A percentile compares a stretch with the other conserved stretches of the same genome.
These are phyloP conservation scores for Pogoniulus pusillus DNA, from an alignment of 2,797 vertebrate genomes.

Conservation along the genomic window DNA sequence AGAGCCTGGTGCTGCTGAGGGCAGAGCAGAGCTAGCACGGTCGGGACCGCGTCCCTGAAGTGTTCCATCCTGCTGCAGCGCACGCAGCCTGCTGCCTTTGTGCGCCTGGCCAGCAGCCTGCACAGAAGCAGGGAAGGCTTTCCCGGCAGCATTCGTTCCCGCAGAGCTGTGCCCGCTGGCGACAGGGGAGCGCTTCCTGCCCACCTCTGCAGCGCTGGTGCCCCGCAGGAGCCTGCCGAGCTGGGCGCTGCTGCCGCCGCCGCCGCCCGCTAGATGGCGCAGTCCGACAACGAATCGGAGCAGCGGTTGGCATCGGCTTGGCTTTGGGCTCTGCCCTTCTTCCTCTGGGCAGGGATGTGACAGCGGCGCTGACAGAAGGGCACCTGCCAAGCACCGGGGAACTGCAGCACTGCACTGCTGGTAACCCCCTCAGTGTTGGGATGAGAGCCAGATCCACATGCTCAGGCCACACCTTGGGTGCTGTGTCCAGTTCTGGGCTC, in stretches of 20 bases:
- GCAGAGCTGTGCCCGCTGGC: fast-evolving
- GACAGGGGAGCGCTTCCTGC: background rate
- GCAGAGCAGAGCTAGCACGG: too few species aligned
- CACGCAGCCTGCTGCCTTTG: background rate
- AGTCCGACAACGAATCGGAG: constrained; percentile 16
- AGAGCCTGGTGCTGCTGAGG: background rate
- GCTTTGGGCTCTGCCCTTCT: too few species aligned
- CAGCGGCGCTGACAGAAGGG: background rate
- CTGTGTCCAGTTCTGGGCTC: too few species aligned
- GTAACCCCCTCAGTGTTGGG: background rate
- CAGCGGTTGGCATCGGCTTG: too few species aligned
- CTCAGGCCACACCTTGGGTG: too few species aligned
- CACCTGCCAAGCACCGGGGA: background rate
- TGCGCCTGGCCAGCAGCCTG: fast-evolving
- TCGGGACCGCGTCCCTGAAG: fast-evolving
- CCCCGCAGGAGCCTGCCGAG: background rate
- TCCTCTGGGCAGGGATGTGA: background rate
- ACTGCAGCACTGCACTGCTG: background rate
- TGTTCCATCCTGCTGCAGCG: too few species aligned
- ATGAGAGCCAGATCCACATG: background rate
- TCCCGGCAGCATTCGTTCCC: fast-evolving
- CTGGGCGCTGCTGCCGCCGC: background rate
- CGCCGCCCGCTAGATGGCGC: constrained; percentile 75
- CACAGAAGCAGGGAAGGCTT: too few species aligned
- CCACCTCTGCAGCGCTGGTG: fast-evolving